Percentiles rank a stretch among this genome's conserved stretches.
phyloP scores from a whole-genome alignment of 2,888 invertebrate genomes.

The Leptura quadrifasciata region DNA sequence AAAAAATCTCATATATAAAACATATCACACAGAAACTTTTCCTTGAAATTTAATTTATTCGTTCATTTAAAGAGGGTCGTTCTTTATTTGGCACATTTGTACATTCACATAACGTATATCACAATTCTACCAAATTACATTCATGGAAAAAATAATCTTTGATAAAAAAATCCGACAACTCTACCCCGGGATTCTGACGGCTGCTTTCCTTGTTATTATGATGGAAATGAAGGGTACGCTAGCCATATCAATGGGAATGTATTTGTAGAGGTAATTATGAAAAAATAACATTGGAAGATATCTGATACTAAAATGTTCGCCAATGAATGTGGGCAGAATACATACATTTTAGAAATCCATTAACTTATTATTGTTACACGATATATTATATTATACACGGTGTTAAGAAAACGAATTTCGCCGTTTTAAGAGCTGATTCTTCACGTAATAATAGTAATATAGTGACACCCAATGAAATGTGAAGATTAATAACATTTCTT shows the following conservation, averaged over 20 bases:
- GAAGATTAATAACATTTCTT: no score
- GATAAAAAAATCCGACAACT: not conserved
- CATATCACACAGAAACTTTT: slow-evolving; percentile 1
- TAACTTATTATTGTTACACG: no score
- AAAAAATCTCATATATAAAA: slow-evolving; percentile 20
- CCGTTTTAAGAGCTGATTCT: no score
- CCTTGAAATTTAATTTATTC: slow-evolving; percentile 12
- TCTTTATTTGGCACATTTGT: slow-evolving; percentile 6
- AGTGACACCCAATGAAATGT: no score
- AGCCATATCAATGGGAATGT: not conserved
- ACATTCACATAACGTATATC: slow-evolving; percentile 5
- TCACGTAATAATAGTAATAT: no score
- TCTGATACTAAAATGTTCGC: no score
- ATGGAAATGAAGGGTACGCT: slow-evolving; percentile 8
- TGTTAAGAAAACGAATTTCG: no score
- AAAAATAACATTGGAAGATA: not conserved
- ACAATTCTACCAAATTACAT: slow-evolving; percentile 15
- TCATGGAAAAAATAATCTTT: slow-evolving; percentile 5
- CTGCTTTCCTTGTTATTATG: not conserved
- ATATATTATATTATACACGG: no score
- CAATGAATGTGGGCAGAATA: no score
- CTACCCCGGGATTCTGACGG: slow-evolving; percentile 1
- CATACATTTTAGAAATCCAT: no score
- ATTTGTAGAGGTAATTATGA: not conserved
- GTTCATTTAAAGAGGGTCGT: slow-evolving; percentile 10